Evolutionary conservation across 1,140 invertebrate genomes (phyloP).

Genomic region (Sesamia nonagrioides): DNA sequence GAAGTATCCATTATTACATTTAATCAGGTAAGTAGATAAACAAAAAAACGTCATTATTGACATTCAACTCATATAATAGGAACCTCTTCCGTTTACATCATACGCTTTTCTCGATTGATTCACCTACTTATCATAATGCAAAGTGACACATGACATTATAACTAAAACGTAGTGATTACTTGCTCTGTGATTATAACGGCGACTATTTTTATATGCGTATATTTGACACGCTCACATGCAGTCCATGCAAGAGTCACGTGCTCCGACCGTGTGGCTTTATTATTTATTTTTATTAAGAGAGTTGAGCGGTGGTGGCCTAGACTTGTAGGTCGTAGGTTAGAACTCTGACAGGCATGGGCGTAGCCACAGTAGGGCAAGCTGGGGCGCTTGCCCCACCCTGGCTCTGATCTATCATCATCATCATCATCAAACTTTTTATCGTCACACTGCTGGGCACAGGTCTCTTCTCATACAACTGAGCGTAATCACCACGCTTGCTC

Average conservation of each 20-base stretch:
- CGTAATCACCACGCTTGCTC: too few relatives aligned
- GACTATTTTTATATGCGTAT: conserved; percentile 6
- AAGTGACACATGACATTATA: conserved; percentile 4
- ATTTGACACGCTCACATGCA: conserved; percentile 17
- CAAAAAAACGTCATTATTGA: background rate
- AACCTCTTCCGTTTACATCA: background rate
- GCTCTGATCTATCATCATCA: too few relatives aligned
- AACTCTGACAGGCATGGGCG: too few relatives aligned
- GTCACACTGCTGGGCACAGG: too few relatives aligned
- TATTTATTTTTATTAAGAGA: background rate
- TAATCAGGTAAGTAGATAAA: background rate
- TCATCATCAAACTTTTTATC: too few relatives aligned
- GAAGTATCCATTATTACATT: background rate
- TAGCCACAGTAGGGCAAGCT: too few relatives aligned
- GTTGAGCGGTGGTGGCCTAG: too few relatives aligned
- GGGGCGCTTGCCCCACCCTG: too few relatives aligned
- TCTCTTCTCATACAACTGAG: too few relatives aligned
- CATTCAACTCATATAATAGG: background rate
- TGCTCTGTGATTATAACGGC: too few relatives aligned
- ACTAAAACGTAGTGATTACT: too few relatives aligned
- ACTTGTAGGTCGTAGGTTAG: background rate
- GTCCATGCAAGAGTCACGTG: background rate
- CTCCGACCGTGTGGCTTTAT: background rate
- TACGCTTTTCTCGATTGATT: background rate
- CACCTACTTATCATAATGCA: background rate